Conservation (phyloP, 2,113 vertebrate species). For the Blennius ocellaris region DNA sequence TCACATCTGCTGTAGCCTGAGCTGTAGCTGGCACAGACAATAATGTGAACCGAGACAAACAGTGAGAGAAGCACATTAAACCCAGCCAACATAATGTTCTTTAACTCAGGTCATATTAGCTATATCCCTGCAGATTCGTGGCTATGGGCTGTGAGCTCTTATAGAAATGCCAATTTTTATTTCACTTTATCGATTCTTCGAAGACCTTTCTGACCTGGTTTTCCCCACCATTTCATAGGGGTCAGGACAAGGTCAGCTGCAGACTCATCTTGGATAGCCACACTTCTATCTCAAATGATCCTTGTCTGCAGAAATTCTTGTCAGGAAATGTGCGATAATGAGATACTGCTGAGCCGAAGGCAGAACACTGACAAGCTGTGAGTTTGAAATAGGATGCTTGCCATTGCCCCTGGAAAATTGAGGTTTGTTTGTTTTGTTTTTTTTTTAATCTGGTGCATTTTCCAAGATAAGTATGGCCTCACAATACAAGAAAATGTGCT, state of each 20-base stretch:
- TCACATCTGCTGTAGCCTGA: constrained; percentile 11
- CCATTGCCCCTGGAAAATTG: constrained; percentile 25
- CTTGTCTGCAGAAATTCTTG: constrained; percentile 27
- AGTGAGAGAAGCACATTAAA: constrained; percentile 15
- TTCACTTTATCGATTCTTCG: constrained; percentile 31
- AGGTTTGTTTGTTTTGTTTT: not conserved
- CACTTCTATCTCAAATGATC: constrained; percentile 29
- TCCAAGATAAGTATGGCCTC: constrained; percentile 19
- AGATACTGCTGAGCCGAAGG: constrained; percentile 34
- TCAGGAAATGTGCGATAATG: constrained; percentile 30
- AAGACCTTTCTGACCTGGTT: not conserved
- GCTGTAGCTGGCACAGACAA: constrained; percentile 13
- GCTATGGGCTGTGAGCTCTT: not conserved
- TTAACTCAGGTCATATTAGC: not conserved
- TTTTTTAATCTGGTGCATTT: constrained; percentile 14
- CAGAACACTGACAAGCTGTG: constrained; percentile 33
- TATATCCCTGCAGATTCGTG: not conserved
- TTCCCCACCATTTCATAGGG: not conserved
- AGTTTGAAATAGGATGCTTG: constrained; percentile 38
- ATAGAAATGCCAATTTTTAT: constrained; percentile 30
- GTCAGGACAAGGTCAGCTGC: not conserved
- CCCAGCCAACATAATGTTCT: constrained; percentile 6
- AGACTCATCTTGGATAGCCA: not conserved
- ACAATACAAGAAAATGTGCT: constrained; percentile 7
- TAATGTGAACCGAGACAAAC: constrained; percentile 23